Base-by-base conservation (phyloP, 2,888 invertebrate species). In the Metalampra italica region DNA sequence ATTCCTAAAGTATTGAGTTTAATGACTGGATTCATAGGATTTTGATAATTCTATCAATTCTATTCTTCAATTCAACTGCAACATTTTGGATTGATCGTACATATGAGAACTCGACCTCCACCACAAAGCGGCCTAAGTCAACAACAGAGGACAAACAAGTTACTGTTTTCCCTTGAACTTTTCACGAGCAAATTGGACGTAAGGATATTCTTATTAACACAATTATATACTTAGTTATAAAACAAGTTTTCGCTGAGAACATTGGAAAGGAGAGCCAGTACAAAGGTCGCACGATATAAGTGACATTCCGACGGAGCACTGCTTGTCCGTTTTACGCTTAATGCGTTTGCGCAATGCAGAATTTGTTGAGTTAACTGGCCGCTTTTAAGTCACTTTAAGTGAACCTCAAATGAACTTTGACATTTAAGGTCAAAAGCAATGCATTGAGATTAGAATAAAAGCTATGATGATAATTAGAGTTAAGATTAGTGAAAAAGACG, bases 81-180 rank as follows among this genome's bases (percentile, higher is more conserved):
- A 22, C 22, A 2, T n/a, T 22, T 22, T 22, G 22, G 22, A 22
- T 22, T 22, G 22, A 22, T n/a, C n/a, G n/a, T n/a, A n/a, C 2
- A 22, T 22, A 22, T 22, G 22, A 22, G 3, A 22, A 22, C 5
- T 22, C 22, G 22, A 22, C 22, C 22, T 22, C 22, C 5, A 22
- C 2, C 22, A 22, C 2, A 2, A 22, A 22, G 22, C 22, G 22
- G 5, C 22, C 22, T 22, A 22, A 22, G 22, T 22, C 22, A 22
- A 22, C 22, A 22, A 22, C 22, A 49, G 22, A 22, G 22, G 22
- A 22, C 22, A 22, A 22, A 22, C 22, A 22, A 22, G 34, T 43
- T 53, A 14, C 12, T 32, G 46, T 43, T 13, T 43, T 40, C 59
- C 79, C 80, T 79, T 82, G 82, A 78, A 71, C 75, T 82, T 80